Percentiles rank a stretch among this genome's conserved stretches.
Evolutionary conservation across 2,113 vertebrate species (phyloP).

Genomic region (Nymphicus hollandicus): DNA sequence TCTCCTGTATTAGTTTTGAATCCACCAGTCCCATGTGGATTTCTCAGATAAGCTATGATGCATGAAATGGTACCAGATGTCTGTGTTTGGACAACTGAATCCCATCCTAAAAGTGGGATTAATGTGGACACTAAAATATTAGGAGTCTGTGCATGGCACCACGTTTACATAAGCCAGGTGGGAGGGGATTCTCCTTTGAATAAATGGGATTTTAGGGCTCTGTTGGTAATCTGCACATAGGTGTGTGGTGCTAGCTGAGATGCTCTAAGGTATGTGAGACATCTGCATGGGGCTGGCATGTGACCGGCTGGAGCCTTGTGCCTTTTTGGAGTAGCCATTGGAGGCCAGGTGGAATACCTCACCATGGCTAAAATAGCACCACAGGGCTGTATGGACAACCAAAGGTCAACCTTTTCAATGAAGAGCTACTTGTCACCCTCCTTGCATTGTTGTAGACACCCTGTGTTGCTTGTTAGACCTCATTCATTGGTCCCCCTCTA

Average conservation of each 20-base stretch:
- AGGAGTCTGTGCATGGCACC: background rate
- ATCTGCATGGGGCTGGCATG: background rate
- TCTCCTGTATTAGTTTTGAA: fast-evolving
- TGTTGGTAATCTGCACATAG: background rate
- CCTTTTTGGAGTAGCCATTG: background rate
- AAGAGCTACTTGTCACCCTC: background rate
- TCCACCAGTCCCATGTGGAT: fast-evolving
- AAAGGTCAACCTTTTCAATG: background rate
- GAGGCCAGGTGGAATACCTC: background rate
- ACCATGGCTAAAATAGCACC: background rate
- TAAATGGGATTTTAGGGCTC: background rate
- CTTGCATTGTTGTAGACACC: background rate
- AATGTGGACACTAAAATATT: background rate
- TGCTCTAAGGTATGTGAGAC: background rate
- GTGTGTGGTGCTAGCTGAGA: background rate
- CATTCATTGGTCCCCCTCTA: background rate
- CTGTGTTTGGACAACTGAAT: background rate
- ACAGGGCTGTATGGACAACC: background rate
- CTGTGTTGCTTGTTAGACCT: fast-evolving
- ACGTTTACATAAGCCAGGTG: background rate
- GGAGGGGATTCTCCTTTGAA: background rate
- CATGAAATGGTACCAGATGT: background rate
- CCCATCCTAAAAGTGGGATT: background rate
- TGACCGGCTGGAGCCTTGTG: background rate
- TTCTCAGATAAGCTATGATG: background rate